These are phyloP conservation scores for Aphrophora alni DNA, from an alignment of 2,888 invertebrate species.

Conservation along the genomic window DNA sequence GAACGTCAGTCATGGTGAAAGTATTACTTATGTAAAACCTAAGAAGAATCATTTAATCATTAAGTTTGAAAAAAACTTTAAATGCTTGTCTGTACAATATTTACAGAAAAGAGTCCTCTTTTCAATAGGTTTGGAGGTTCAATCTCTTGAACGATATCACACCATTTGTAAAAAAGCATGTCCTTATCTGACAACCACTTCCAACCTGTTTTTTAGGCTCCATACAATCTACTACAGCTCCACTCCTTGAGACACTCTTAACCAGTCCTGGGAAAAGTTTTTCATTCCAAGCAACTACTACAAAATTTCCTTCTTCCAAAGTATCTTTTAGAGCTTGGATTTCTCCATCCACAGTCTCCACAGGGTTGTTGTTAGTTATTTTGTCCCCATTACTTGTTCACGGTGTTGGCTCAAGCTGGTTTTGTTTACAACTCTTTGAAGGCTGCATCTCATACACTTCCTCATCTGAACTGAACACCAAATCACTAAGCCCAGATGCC, in stretches of 20 bases:
- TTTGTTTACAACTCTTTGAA: no score
- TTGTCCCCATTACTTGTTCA: no score
- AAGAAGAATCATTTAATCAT: neutral
- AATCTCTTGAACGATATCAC: neutral
- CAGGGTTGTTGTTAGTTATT: no score
- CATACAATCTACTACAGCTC: constrained; percentile 30
- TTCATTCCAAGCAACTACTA: no score
- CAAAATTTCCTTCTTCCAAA: constrained; percentile 14
- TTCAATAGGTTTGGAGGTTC: constrained; percentile 28
- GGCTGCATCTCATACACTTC: neutral
- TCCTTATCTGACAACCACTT: constrained; percentile 25
- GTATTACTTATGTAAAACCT: no score
- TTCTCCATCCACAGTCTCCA: neutral
- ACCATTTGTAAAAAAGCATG: constrained; percentile 19
- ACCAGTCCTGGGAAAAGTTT: neutral
- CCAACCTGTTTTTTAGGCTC: constrained; percentile 12
- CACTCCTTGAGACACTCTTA: neutral
- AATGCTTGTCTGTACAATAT: constrained; percentile 17
- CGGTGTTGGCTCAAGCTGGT: no score
- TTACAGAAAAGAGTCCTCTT: constrained; percentile 6
- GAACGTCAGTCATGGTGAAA: no score
- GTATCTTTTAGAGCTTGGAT: neutral
- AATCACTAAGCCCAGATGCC: neutral
- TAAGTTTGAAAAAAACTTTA: constrained; percentile 1
- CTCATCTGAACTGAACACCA: neutral